These are phyloP conservation scores for Tenualosa thibaudeaui DNA, from an alignment of 2,797 vertebrate species.

Conservation along the genomic window DNA sequence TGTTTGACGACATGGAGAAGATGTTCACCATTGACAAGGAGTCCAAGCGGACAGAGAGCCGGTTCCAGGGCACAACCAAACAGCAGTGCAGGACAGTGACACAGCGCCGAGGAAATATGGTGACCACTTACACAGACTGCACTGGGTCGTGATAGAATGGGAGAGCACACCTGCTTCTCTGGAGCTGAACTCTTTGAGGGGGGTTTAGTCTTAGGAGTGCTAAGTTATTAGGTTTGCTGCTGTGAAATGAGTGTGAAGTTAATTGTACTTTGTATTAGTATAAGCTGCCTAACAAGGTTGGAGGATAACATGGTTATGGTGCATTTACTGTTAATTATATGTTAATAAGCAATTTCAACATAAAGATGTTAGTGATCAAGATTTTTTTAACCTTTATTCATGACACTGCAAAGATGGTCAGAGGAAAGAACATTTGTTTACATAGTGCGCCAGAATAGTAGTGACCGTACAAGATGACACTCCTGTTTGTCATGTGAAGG, in stretches of 20 bases:
- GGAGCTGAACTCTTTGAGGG: background rate
- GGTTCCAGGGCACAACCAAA: constrained; percentile 85
- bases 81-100: constrained; percentile 94
- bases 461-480: background rate
- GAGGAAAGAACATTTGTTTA: background rate
- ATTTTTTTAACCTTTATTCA: background rate
- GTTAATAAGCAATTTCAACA: background rate
- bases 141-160: constrained; percentile 73
- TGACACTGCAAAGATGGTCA: background rate
- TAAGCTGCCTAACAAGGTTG: constrained; percentile 20
- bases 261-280: constrained; percentile 13
- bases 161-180: constrained; percentile 37
- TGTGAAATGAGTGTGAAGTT: constrained; percentile 47
- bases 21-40: constrained; percentile 91
- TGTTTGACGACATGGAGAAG: constrained; percentile 91
- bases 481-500: background rate
- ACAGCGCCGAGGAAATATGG: constrained; percentile 94
- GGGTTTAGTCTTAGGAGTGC: background rate
- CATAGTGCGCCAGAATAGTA: background rate
- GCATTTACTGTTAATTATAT: constrained; percentile 15
- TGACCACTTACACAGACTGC: constrained; percentile 96
- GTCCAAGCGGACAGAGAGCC: constrained; percentile 76
- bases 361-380: background rate
- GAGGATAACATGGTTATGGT: constrained; percentile 3
- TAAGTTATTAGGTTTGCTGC: constrained; percentile 48